Percentiles rank a stretch among this genome's conserved stretches.
These are phyloP conservation scores for Catocala nupta DNA, from an alignment of 2,888 invertebrate species.

Conservation along the genomic window DNA sequence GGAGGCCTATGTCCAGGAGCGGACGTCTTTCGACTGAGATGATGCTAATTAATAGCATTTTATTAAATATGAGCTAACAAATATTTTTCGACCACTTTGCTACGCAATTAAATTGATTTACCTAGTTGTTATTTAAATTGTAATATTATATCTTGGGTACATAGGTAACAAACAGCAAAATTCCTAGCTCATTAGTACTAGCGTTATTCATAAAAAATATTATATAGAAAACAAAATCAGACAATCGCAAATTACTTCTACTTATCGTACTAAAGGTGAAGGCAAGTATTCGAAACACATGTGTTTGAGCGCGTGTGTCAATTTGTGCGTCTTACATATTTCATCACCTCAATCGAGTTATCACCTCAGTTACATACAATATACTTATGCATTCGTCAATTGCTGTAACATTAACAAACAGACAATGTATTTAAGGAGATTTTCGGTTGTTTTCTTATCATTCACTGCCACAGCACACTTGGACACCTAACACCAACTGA, in stretches of 20 bases:
- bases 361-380: slow-evolving; percentile 70
- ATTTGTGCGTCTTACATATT: slow-evolving; percentile 55
- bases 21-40: no score
- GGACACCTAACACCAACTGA: slow-evolving; percentile 27
- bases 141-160: no score
- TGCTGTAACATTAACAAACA: slow-evolving; percentile 75
- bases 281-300: slow-evolving; percentile 17
- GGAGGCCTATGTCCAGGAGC: no score
- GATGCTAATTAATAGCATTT: no score
- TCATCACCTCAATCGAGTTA: slow-evolving; percentile 74
- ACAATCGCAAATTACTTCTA: background rate
- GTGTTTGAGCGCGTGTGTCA: slow-evolving; percentile 46
- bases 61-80: no score
- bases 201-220: no score
- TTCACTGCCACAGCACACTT: slow-evolving; percentile 48
- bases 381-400: slow-evolving; percentile 60
- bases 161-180: no score
- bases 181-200: no score
- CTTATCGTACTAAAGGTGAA: slow-evolving; percentile 8
- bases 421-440: slow-evolving; percentile 75
- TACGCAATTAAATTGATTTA: no score
- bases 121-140: no score
- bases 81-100: no score
- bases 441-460: slow-evolving; percentile 55
- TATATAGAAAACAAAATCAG: no score